Base-by-base conservation (phyloP, 2,888 invertebrate genomes). In the Leptinotarsa rubiginosa region DNA sequence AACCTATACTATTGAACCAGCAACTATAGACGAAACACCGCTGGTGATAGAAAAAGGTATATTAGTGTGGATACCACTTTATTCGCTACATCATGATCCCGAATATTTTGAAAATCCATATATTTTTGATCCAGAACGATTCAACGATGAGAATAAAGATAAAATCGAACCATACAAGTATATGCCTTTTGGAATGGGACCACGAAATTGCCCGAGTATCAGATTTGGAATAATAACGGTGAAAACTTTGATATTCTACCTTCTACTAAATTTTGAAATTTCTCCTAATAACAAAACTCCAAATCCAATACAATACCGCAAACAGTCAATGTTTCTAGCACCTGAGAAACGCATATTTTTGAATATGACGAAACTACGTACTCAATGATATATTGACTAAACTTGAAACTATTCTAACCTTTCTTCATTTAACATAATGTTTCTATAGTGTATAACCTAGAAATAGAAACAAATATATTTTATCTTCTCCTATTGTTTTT, bases 161-260 rank as follows among this genome's bases (percentile, higher is more conserved):
- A 87, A 87, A 0, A 87, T 90, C 52, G 82, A 87, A 71, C 88
- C 89, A 0, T 89, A 88, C 76, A 87, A 89, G 0, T 90, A 87
- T 76, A 81, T 89, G 83, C 90, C 90, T 0, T 91, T 90, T 78
- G 90, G 90, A 4, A 76, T 83, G 49, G 90, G 90, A 1, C 90
- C 90, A 0, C 87, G 90, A 73, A 88, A 84, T 78, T 91, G 90
- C 78, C 87, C 90, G 69, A 90, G 89, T 18, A 84, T 83, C 5
- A 79, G 86, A 75, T 87, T 86, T 75, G 86, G 52, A 16, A n/a
- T 52, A 2, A 7, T 52, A 10, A 52, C n/a, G n/a, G 18, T 52
- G 16, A 52, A 52, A 52, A 18, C 16, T 52, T 5, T 52, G 10
- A 52, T 52, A 16, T 52, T 16, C 2, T 4, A 52, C 18, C 16